Evolutionary conservation across 1,140 invertebrate genomes (phyloP), one percentile per base, ranked within the genome.

Genomic region (Cydia fagiglandana): DNA sequence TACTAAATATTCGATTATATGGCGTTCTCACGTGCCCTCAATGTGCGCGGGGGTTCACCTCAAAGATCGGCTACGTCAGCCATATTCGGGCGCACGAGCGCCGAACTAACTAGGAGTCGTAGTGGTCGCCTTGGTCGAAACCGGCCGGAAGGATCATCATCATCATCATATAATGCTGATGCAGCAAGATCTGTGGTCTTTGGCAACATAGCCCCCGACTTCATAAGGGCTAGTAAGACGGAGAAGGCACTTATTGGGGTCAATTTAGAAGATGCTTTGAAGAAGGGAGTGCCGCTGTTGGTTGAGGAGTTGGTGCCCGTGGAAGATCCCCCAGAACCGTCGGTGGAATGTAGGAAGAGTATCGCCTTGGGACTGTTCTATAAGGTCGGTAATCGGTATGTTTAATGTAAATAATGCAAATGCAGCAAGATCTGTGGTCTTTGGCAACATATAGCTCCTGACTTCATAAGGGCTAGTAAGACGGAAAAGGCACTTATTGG

Each of bases 211-310:
- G 78, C 74, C 6, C 74, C 84, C 0, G 77, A 94, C 13, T 97
- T 97, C 85, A 94, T 95, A 5, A 95, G 96, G 81, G 96, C 97
- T 0, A 85, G 77, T 0, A 90, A 94, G 7, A 96, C 96, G 0
- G 97, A 97, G 89, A 78, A 91, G 28, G 94, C 93, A 78, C 82
- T 98, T 0, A 73, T 85, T n/a, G 56, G 56, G 1, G 91, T 94
- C 74, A 82, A 90, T 41, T 81, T 95, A 34, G 87, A 94, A 56
- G 84, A 90, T 4, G 83, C 86, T 17, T 77, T 96, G 6, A 89
- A 94, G 84, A 91, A 81, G 76, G 95, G 95, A 0, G 85, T 97
- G 2, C 79, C 88, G 2, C 91, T 90, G 6, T 88, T 98, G 61
- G 86, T 94, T 6, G 81, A 84, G 0, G 96, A 97, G 84, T 77